A percentile compares a stretch with the other conserved stretches of the same genome.
These are phyloP conservation scores for Limnothrissa miodon DNA, from an alignment of 2,113 vertebrate species.

Conservation along the genomic window DNA sequence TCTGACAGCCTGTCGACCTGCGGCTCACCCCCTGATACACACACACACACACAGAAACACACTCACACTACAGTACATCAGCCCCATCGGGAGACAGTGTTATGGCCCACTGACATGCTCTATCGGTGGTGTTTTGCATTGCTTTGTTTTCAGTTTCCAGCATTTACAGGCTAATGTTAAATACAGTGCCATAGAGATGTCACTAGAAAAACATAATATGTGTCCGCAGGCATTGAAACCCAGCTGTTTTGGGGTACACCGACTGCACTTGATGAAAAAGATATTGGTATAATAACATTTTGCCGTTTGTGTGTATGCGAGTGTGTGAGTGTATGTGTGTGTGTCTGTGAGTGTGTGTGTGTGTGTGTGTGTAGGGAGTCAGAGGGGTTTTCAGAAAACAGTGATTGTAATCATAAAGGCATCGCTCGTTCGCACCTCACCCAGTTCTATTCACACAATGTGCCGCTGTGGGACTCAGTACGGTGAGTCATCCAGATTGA, in stretches of 20 bases:
- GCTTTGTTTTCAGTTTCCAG: neutral
- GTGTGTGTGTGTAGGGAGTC: conserved; percentile 48
- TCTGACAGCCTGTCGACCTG: conserved; percentile 43
- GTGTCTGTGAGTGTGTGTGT: conserved; percentile 18
- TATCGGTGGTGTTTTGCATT: neutral
- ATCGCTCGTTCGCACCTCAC: neutral
- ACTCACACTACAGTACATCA: neutral
- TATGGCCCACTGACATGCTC: neutral
- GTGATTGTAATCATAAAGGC: conserved; percentile 21
- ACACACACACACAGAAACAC: neutral
- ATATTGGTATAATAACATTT: neutral
- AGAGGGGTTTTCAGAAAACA: conserved; percentile 50
- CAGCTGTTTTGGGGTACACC: neutral
- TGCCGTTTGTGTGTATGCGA: neutral
- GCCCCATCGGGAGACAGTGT: neutral
- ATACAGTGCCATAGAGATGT: neutral
- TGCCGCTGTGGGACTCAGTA: neutral
- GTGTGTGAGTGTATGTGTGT: neutral
- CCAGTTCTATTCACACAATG: neutral
- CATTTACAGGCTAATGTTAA: neutral
- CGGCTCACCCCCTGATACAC: conserved; percentile 47
- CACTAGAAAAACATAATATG: neutral
- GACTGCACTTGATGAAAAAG: neutral
- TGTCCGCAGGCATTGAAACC: neutral
- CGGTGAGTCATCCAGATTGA: neutral